Evolutionary conservation across 2,113 vertebrate species (phyloP), one percentile per base, ranked within the genome.

Genomic region (Daphoenositta chrysoptera): DNA sequence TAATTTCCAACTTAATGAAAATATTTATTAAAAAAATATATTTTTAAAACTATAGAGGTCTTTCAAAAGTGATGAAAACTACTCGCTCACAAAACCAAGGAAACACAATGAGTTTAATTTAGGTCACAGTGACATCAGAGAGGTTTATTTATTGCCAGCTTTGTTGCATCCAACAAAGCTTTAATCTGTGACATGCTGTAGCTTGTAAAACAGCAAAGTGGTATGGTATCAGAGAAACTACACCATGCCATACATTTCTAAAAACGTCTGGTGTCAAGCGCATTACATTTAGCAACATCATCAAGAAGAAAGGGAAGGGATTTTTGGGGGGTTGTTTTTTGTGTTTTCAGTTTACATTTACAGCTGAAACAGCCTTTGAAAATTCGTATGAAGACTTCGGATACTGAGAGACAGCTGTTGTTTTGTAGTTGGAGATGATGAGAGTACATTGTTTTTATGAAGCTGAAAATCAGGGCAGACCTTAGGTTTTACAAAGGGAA

Each of bases 141-240:
- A 96, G 76, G 69, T 94, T 95, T 97, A 96, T 97, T 96, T 97
- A 95, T 92, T 96, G 96, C 92, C 88, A 96, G 89, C 95, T 96
- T 96, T 96, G 95, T 96, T 96, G 86, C 65, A 94, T 91, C 92
- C 88, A 97, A 94, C 96, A 96, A 96, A 96, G 93, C 96, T 96
- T 96, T 97, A 96, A 96, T 96, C 95, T 97, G 93, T 96, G 96
- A 96, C 95, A 96, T 76, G 94, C 91, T 87, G 86, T 83, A 96
- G 91, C 94, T 95, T 97, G 96, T 97, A 96, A 96, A 97, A 96
- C 94, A 96, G 95, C 87, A 87, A 93, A 96, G 86, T 95, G 90
- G 88, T 75, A 69, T 87, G 90, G 92, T 96, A 96, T 97, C 92
- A 96, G 75, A 96, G 85, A 93, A 93, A 95, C 83, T 93, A 96